Evolutionary conservation across 2,797 vertebrate species (phyloP).

Genomic region (Pseudochaenichthys georgianus): DNA sequence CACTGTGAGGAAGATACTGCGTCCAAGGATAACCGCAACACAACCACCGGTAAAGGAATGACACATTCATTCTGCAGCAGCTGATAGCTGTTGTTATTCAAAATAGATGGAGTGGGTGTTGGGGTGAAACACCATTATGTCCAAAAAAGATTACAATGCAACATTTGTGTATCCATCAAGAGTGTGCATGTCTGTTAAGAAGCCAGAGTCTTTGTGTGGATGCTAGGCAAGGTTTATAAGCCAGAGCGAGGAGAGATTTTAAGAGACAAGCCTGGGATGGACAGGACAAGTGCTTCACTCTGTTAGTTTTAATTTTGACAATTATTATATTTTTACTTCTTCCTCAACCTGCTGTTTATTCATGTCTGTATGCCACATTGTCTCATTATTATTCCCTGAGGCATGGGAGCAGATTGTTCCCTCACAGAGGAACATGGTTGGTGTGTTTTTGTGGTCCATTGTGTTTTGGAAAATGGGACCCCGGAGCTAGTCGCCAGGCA

Average conservation of each 20-base stretch:
- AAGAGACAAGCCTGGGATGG: conserved; percentile 19
- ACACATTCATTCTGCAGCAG: conserved; percentile 46
- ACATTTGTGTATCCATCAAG: conserved; percentile 4
- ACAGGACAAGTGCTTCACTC: conserved; percentile 29
- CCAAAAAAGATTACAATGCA: conserved; percentile 8
- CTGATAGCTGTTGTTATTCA: conserved; percentile 52
- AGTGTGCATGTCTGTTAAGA: conserved; percentile 26
- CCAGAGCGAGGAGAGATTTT: conserved; percentile 20
- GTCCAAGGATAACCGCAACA: conserved; percentile 66
- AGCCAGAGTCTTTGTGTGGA: conserved; percentile 29
- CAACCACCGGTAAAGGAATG: conserved; percentile 73
- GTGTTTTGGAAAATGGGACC: conserved; percentile 68
- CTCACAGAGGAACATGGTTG: conserved; percentile 30
- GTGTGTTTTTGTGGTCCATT: conserved; percentile 59
- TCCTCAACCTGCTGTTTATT: conserved; percentile 31
- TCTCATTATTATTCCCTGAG: conserved; percentile 40
- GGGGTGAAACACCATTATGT: conserved; percentile 39
- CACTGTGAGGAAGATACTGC: conserved; percentile 55
- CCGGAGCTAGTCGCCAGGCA: conserved; percentile 49
- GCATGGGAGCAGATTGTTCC: conserved; percentile 47
- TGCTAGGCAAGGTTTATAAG: conserved; percentile 31
- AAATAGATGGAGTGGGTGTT: conserved; percentile 63
- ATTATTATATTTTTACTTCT: conserved; percentile 32
- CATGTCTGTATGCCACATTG: conserved; percentile 55
- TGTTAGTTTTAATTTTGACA: conserved; percentile 32